phyloP scores from a whole-genome alignment of 2,797 vertebrate species.

The Merluccius polli region DNA sequence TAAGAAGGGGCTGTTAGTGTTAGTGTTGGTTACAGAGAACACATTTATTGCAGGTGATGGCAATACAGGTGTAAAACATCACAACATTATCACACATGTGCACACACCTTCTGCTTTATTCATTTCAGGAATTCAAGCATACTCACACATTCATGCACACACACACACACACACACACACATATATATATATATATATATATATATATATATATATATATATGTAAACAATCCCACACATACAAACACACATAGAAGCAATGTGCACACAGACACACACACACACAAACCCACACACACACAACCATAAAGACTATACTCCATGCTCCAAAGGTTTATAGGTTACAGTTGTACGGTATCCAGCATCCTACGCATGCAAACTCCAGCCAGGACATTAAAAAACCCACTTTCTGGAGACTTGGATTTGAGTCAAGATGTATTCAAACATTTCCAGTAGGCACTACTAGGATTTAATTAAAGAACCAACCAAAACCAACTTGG shows the following conservation, averaged over 20 bases:
- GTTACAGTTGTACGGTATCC: slow-evolving; percentile 20
- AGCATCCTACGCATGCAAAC: slow-evolving; percentile 18
- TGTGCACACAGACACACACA: slow-evolving; percentile 7
- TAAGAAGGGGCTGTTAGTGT: slow-evolving; percentile 4
- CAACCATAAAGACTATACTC: background rate
- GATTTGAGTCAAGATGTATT: background rate
- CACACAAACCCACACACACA: slow-evolving; percentile 6
- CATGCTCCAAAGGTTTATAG: slow-evolving; percentile 9
- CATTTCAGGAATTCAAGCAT: background rate
- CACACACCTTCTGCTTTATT: background rate
- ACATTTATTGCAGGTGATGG: slow-evolving; percentile 23
- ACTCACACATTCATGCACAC: background rate
- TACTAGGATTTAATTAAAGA: background rate
- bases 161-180: slow-evolving; percentile 7
- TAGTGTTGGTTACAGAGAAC: slow-evolving; percentile 12
- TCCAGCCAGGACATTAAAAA: background rate
- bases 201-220: slow-evolving; percentile 1
- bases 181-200: background rate
- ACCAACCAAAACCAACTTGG: too few relatives aligned
- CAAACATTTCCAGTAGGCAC: background rate
- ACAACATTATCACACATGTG: background rate
- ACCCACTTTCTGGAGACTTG: background rate
- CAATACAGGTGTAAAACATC: background rate
- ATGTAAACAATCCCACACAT: background rate
- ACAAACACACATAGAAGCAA: background rate